Evolutionary conservation across 2,888 invertebrate genomes (phyloP).

Genomic region (Nomada ruficornis): DNA sequence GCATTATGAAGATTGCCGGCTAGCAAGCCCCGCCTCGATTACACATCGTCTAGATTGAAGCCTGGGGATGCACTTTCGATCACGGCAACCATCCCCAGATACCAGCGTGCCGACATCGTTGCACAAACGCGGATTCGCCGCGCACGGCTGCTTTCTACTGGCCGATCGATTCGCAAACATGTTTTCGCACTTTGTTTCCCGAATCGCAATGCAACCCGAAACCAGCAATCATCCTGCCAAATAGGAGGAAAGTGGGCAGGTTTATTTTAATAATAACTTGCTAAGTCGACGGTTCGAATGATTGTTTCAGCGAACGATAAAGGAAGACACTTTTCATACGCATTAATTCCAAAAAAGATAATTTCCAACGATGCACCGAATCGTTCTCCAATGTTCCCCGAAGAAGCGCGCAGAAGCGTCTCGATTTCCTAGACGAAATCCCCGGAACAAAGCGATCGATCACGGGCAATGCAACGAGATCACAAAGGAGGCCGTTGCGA

Average conservation of each 20-base stretch:
- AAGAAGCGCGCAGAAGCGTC: not conserved
- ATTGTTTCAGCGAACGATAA: no score
- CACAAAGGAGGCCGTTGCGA: slow-evolving; percentile 15
- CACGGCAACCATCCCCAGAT: slow-evolving; percentile 34
- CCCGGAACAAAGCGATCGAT: slow-evolving; percentile 5
- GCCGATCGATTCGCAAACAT: slow-evolving; percentile 37
- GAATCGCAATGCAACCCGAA: slow-evolving; percentile 24
- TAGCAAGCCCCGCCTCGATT: slow-evolving; percentile 42
- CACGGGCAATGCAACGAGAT: not conserved
- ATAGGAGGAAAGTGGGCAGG: not conserved
- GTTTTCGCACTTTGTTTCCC: slow-evolving; percentile 59
- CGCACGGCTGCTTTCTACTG: slow-evolving; percentile 60
- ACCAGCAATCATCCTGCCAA: slow-evolving; percentile 36
- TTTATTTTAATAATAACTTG: no score
- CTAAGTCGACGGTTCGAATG: no score
- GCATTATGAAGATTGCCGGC: slow-evolving; percentile 48
- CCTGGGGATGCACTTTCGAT: slow-evolving; percentile 62
- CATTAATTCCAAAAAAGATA: no score
- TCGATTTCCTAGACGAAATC: slow-evolving; percentile 2
- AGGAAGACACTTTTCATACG: no score
- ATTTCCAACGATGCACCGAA: not conserved
- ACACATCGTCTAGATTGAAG: slow-evolving; percentile 45
- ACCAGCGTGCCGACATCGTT: slow-evolving; percentile 51
- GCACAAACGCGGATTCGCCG: slow-evolving; percentile 56
- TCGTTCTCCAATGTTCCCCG: not conserved